Base-by-base conservation (phyloP, 64 coral and sea anemone genomes). In the Pocillopora verrucosa region DNA sequence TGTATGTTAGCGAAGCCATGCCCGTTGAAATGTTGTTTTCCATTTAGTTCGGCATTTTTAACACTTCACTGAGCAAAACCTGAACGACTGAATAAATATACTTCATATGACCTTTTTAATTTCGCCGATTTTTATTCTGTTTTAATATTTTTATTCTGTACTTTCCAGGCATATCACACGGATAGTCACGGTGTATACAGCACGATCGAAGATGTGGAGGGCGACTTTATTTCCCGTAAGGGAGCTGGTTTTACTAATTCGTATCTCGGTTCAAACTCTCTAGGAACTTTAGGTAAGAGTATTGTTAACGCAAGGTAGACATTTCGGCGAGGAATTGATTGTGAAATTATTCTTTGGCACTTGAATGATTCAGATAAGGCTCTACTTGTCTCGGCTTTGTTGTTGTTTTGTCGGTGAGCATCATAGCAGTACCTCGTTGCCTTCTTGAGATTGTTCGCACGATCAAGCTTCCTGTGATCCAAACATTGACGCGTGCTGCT, bases 261-360 rank as follows among this genome's bases (percentile, higher is more conserved):
- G 16, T 92, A 92, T 73, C 90, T 92, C 62, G 45, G 74, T 70
- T 92, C 90, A 16, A 92, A 92, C 63, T 67, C 90, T 60, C 75
- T 92, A 34, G 90, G 82, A 78, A 87, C 36, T 77, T 70, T 92
- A 87, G 90, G 90, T 92, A 92, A 92, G 90, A 19, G 65, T 72
- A 78, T 36, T 61, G 13, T 62, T 83, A 61, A 88, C n/a, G 76
- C 57, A 26, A 58, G 58, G 56, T 36, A 75, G 10, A 76, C 16
- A 61, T 76, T 88, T 65, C 5, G 73, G 75, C 86, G 60, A 76
- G 34, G 62, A 75, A 62, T 88, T 75, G 60, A 88, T 61, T 76
- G 86, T 61, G 65, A 78, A 88, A 88, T 56, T 88, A 41, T 59
- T 88, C 51, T 88, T 85, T 85, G 45, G 65, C 82, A 85, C 82